phyloP scores from a whole-genome alignment of 1,140 invertebrate species.

The Drosophila ambigua region DNA sequence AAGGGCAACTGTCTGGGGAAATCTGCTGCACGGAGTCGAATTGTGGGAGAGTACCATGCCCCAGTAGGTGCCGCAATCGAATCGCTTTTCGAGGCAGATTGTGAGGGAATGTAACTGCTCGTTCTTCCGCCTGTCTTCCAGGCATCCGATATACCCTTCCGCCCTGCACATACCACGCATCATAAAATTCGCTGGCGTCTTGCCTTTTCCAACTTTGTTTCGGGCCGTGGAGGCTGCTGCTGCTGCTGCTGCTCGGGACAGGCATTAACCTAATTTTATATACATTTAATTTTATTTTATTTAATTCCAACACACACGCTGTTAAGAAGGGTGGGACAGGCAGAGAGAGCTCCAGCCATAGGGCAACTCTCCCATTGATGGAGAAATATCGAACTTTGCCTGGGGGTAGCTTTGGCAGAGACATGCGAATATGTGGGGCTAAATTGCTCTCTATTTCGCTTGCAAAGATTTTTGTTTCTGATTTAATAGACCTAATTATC shows the following conservation, averaged over 20 bases:
- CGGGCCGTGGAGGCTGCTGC: conserved; percentile 23
- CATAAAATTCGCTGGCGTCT: conserved; percentile 60
- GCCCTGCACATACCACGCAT: too few relatives aligned
- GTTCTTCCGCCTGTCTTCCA: too few relatives aligned
- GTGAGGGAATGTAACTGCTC: too few relatives aligned
- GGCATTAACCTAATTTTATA: conserved; percentile 80
- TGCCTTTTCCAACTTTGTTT: conserved; percentile 16
- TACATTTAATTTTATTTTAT: conserved; percentile 80
- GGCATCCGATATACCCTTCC: too few relatives aligned
- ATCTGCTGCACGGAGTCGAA: too few relatives aligned
- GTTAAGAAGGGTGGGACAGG: not conserved
- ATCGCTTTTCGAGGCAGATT: too few relatives aligned
- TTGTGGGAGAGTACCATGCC: too few relatives aligned
- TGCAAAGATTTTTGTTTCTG: too few relatives aligned
- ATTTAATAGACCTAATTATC: conserved; percentile 26
- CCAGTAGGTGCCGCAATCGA: too few relatives aligned
- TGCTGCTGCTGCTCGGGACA: not conserved
- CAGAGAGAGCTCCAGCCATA: not conserved
- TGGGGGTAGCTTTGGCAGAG: not conserved
- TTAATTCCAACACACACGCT: conserved; percentile 79
- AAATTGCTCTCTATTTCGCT: conserved; percentile 6
- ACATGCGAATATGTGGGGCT: not conserved
- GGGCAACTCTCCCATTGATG: too few relatives aligned
- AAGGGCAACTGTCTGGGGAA: too few relatives aligned
- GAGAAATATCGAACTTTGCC: conserved; percentile 5